Base-by-base conservation (phyloP, 2,888 invertebrate species). In the Tenthredo livida region DNA sequence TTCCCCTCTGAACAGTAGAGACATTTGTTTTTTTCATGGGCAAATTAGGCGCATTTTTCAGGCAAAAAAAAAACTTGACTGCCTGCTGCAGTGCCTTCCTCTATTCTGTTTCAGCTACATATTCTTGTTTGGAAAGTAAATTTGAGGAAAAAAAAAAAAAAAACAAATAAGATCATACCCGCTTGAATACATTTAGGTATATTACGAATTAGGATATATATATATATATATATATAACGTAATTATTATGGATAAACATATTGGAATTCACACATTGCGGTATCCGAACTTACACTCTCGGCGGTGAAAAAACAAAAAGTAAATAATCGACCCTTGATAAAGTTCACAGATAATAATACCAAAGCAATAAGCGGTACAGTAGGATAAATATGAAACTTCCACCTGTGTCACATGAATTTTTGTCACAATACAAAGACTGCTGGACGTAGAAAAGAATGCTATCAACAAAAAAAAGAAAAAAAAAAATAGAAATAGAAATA, bases 81-180 rank as follows among this genome's bases (percentile, higher is more conserved):
- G 78, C 78, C 78, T 78, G 78, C 78, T 78, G 78, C 78, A 21
- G 33, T 61, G 78, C 78, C 54, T 78, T 78, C 78, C 78, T 58
- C 78, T 33, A 37, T 58, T 58, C n/a, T 12, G 25, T 43, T 50
- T 9, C 54, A n/a, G 77, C 15, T 21, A 43, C 10, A 73, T 29
- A 47, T 43, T 21, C 10, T 25, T 73, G 40, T n/a, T 73, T 47
- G 1, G 3, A 40, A 70, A 70, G 33, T 70, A 40, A 40, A 72
- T 43, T 15, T 77, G 1, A n/a, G n/a, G 12, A 12, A 9, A 21
- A 37, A 33, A 61, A 78, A 61, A 1, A 37, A 37, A 37, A 37
- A 61, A 37, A n/a, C n/a, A 4, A 33, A n/a, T 37, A 4, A 33
- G 33, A 72, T n/a, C 21, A 43, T 73, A 73, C 9, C 21, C 43